Base-by-base conservation (phyloP, 2,113 vertebrate genomes). In the Pachycephala philippinensis region DNA sequence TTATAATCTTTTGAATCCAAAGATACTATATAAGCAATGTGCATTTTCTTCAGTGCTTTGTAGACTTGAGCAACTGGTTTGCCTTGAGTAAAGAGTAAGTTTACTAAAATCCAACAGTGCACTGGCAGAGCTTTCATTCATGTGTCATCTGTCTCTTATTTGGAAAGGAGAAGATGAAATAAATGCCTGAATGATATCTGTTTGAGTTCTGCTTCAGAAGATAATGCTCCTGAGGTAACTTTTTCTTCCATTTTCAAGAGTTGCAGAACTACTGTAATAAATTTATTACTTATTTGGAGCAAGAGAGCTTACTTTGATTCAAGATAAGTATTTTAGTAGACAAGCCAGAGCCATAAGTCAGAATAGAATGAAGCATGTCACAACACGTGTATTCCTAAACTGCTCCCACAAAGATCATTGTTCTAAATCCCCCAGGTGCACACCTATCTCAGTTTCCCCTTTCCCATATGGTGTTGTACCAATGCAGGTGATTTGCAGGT, bases 381-480 rank as follows among this genome's bases (percentile, higher is more conserved):
- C 28, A 50, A 26, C 7, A 31, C 9, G 9, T 15, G 10, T 42
- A 24, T 86, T 72, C 31, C 20, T 44, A n/a, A 83, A 42, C 24
- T 20, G 19, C 13, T 86, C 13, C 70, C 21, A n/a, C 45, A 37
- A 78, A 69, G 27, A 6, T 22, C 4, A 18, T 17, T 13, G 37
- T 72, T 39, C 45, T 22, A 44, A 80, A 60, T 4, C 5, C 30
- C 6, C 4, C 16, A 33, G 16, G 19, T 42, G 31, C 42, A 37
- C 20, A 23, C 4, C 17, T 78, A 10, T 17, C 53, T 53, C 53
- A 9, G 31, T 52, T 68, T 57, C 53, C 61, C 37, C 54, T 78
- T 52, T 68, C 22, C 37, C 15, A 8, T 13, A 2, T 2, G 4
- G 15, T 45, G 24, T 1, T 20, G 16, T 37, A 61, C 27, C 0